Evolutionary conservation across 2,797 vertebrate species (phyloP).

Genomic region (Tenualosa ilisha): DNA sequence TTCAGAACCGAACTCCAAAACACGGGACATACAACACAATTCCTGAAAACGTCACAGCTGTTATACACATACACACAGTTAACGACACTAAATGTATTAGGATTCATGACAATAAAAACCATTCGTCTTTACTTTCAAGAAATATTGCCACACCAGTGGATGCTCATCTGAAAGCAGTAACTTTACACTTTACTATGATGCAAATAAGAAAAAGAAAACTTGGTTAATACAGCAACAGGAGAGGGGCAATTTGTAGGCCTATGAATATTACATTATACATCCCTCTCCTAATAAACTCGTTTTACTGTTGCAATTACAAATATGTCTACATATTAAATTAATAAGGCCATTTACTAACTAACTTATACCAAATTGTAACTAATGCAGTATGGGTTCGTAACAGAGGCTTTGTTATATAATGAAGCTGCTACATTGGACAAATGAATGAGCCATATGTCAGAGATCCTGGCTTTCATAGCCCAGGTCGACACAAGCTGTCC

Average conservation of each 20-base stretch:
- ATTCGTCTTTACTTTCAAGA: neutral
- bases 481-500: slow-evolving; percentile 22
- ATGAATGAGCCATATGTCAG: slow-evolving; percentile 34
- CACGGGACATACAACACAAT: slow-evolving; percentile 75
- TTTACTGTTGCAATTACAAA: neutral
- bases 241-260: neutral
- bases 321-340: too few relatives aligned
- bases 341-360: too few relatives aligned
- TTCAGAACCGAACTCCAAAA: slow-evolving; percentile 67
- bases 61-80: slow-evolving; percentile 65
- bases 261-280: neutral
- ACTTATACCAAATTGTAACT: neutral
- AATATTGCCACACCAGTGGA: neutral
- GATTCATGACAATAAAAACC: neutral
- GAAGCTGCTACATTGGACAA: neutral
- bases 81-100: neutral
- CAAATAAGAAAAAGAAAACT: neutral
- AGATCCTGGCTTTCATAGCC: slow-evolving; percentile 29
- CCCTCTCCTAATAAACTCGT: neutral
- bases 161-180: neutral
- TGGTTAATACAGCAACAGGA: neutral
- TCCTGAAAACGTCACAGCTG: slow-evolving; percentile 78
- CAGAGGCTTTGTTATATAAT: slow-evolving; percentile 2
- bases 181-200: neutral
- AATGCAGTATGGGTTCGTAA: neutral